Conservation (phyloP, 1,140 invertebrate species). For the Aphelenchoides avenae region DNA sequence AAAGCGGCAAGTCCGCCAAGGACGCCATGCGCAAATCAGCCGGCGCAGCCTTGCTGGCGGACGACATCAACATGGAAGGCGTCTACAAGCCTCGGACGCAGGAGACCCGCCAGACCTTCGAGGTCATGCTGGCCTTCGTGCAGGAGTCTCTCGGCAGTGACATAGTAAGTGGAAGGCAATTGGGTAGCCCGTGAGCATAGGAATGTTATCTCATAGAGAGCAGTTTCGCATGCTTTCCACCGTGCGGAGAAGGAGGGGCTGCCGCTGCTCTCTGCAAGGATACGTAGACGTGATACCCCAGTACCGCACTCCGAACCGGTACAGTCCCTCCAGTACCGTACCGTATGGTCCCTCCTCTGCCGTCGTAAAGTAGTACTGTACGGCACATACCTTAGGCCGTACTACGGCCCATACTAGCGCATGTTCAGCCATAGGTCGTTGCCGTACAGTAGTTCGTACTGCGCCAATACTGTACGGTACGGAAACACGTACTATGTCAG, state of each 20-base stretch:
- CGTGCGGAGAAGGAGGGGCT: not conserved
- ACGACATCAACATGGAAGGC: constrained; percentile 83
- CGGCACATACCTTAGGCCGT: too few species aligned
- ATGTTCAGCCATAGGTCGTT: too few species aligned
- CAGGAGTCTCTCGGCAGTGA: constrained; percentile 96
- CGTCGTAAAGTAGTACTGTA: too few species aligned
- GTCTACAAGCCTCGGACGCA: constrained; percentile 95
- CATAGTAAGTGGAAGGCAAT: constrained; percentile 61
- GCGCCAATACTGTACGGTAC: too few species aligned
- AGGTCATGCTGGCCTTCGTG: constrained; percentile 88
- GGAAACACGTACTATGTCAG: too few species aligned
- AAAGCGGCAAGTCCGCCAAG: constrained; percentile 15
- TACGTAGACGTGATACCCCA: too few species aligned
- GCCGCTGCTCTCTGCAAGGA: too few species aligned
- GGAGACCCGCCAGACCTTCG: constrained; percentile 93
- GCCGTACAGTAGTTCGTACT: too few species aligned
- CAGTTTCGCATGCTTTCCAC: not conserved
- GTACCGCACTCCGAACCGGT: too few species aligned
- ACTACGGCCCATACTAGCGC: too few species aligned
- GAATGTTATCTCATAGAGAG: not conserved
- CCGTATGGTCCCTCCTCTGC: too few species aligned
- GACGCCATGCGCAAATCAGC: constrained; percentile 61
- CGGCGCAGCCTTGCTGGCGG: constrained; percentile 67
- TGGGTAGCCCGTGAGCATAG: not conserved
- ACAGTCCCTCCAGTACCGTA: too few species aligned